Conservation (phyloP, 2,797 vertebrate species). For the Lophotriccus pileatus region DNA sequence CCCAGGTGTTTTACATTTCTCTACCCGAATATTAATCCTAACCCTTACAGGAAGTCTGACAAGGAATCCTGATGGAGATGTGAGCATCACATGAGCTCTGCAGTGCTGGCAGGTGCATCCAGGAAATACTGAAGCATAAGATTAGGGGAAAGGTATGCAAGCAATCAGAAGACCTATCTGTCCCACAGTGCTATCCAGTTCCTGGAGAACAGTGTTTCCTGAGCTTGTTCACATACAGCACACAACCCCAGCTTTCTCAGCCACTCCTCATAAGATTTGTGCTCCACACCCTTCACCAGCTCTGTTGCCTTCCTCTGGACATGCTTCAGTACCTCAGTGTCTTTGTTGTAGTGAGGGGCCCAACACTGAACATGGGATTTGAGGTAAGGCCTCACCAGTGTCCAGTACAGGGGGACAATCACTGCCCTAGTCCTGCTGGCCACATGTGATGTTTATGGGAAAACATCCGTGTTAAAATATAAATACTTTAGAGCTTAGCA, state of each 20-base stretch:
- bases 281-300: background rate
- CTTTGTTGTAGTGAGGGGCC: background rate
- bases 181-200: background rate
- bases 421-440: background rate
- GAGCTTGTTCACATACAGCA: background rate
- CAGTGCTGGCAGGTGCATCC: background rate
- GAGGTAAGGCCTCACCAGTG: background rate
- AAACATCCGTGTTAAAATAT: background rate
- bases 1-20: background rate
- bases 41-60: background rate
- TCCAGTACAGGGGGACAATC: background rate
- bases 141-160: background rate
- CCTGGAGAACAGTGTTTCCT: background rate
- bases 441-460: background rate
- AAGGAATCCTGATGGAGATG: background rate
- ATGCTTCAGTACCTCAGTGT: background rate
- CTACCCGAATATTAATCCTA: background rate
- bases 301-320: background rate
- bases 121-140: background rate
- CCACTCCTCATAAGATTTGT: background rate
- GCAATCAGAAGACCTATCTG: background rate
- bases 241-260: background rate
- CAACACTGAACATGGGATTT: background rate
- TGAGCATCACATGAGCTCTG: background rate
- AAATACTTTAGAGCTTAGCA: background rate